Conservation (phyloP, 2,113 vertebrate species). For the Myotis lucifugus region DNA sequence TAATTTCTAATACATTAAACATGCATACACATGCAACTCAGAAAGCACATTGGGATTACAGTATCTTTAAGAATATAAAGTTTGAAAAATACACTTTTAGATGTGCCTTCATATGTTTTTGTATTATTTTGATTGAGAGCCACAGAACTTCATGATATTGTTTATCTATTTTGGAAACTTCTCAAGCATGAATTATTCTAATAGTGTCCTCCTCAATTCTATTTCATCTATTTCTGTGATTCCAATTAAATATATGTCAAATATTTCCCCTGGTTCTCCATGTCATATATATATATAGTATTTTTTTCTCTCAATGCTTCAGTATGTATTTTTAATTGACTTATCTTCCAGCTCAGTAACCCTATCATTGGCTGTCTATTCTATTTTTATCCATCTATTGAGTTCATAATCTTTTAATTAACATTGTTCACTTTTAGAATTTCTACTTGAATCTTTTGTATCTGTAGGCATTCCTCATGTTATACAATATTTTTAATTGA, state of each 20-base stretch:
- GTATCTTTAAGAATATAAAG: neutral
- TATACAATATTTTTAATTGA: neutral
- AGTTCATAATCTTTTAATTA: neutral
- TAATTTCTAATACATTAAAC: neutral
- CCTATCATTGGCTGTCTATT: neutral
- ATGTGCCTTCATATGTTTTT: neutral
- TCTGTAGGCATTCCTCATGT: neutral
- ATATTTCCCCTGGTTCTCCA: neutral
- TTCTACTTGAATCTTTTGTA: neutral
- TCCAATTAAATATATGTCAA: neutral
- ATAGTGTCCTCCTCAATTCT: neutral
- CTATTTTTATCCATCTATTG: neutral
- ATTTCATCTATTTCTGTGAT: neutral
- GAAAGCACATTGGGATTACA: neutral
- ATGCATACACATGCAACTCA: neutral
- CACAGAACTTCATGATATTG: neutral
- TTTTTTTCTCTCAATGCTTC: neutral
- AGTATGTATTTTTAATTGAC: neutral
- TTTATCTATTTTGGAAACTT: neutral
- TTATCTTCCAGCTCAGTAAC: neutral
- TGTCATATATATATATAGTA: neutral
- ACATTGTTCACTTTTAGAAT: neutral
- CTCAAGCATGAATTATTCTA: neutral
- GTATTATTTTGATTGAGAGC: neutral
- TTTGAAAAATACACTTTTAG: neutral